phyloP scores from a whole-genome alignment of 2,888 invertebrate genomes.

The Drosophila infuscata region DNA sequence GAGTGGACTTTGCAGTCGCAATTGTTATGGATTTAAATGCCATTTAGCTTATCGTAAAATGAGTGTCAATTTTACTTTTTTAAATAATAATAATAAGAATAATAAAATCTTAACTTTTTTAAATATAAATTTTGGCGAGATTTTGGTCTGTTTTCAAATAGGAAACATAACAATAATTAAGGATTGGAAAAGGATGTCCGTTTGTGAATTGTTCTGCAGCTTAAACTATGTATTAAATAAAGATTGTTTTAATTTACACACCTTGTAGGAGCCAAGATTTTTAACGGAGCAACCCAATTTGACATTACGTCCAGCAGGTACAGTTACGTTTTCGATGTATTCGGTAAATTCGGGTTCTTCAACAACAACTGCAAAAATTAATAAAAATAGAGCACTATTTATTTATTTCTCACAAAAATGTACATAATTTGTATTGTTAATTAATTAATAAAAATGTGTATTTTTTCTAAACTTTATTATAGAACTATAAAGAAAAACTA shows the following conservation, averaged over 20 bases:
- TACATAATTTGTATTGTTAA: constrained; percentile 21
- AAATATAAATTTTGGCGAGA: background rate
- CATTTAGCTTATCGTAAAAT: background rate
- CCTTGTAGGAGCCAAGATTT: constrained; percentile 96
- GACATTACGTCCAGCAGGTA: constrained; percentile 92
- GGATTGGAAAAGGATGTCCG: too few relatives aligned
- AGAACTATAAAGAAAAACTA: background rate
- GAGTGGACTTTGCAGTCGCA: background rate
- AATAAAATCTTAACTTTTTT: background rate
- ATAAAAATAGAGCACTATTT: constrained; percentile 12
- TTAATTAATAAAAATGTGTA: background rate
- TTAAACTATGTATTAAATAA: background rate
- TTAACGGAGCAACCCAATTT: constrained; percentile 96
- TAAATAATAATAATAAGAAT: background rate
- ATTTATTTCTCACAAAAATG: constrained; percentile 4
- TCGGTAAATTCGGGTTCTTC: constrained; percentile 96
- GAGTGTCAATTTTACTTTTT: background rate
- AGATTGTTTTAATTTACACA: constrained; percentile 85
- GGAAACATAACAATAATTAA: background rate
- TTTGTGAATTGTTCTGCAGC: background rate
- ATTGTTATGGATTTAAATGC: background rate
- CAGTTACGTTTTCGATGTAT: constrained; percentile 95
- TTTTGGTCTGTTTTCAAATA: background rate
- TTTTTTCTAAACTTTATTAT: background rate
- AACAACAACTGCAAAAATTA: constrained; percentile 88